Evolutionary conservation across 1,140 invertebrate species (phyloP), one percentile per base, ranked within the genome.

Genomic region (Drosophila orena): DNA sequence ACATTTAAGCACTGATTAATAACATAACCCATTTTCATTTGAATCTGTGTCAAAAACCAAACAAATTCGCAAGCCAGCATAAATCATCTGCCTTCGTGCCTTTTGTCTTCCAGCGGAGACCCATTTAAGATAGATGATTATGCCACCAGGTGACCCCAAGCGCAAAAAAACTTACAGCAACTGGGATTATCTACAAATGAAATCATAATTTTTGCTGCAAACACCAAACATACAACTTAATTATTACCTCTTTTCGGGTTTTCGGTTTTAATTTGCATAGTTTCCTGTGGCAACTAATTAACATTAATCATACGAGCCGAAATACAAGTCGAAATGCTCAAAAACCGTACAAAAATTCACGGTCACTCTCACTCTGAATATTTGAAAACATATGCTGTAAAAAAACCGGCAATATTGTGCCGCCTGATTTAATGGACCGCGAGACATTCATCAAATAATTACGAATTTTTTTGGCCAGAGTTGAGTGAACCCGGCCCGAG

Each of bases 311-410:
- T 88, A 70, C 58, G 27, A 37, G 57, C 72, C 81, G 17, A 17
- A 17, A 17, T 17, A 76, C 55, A 85, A 77, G 56, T 44, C 56
- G 60, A 76, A 79, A 58, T 57, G 65, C 22, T 22, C 24, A 53
- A 72, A 49, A 74, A 56, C 11, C 55, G 56, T 44, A 59, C 22
- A 52, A 60, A 57, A 35, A 71, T 81, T 89, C 79, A 89, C 55
- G 79, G 84, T 83, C 83, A 88, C 83, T 88, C 83, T 88, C 84
- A 89, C 84, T 89, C 49, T n/a, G 15, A 49, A 40, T 42, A 47
- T 40, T 38, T 14, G 10, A 64, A 64, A 66, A 65, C 43, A 47
- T 34, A 12, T 62, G 58, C 11, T 62, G 52, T 5, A 24, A 55
- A 70, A 70, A 30, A 55, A 66, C 71, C 59, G 69, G 57, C 58